Evolutionary conservation across 2,888 invertebrate genomes (phyloP), one percentile per base, ranked within the genome.

Genomic region (Leptopterna dolabrata): DNA sequence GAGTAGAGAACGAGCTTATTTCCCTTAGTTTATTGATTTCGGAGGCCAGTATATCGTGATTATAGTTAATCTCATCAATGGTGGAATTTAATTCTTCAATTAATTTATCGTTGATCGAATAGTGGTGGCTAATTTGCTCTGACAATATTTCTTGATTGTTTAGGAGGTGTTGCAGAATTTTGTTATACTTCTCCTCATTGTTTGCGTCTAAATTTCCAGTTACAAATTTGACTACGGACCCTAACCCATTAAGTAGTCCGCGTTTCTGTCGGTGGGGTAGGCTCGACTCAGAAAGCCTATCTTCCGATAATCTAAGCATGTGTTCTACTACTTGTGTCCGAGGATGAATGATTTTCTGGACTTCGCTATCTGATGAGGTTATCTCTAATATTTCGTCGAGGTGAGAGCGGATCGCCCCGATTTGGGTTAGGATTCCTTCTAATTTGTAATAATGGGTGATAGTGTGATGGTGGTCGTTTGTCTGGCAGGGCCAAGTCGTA

Each of bases 311-410:
- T 7, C 6, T 30, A 11, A 78, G 14, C 78, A 78, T 78, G 45
- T 78, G 78, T 6, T 78, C 19, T 41, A 78, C 19, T 6, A 78
- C 3, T 43, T n/a, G n/a, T n/a, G n/a, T n/a, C n/a, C n/a, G n/a
- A n/a, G n/a, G n/a, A n/a, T n/a, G n/a, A n/a, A n/a, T 78, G 78
- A 45, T n/a, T 78, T 78, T 16, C 41, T 78, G 78, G 24, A 78
- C 41, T 36, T 27, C 43, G 11, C 4, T 4, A 43, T 78, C 78
- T 36, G 36, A 6, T 4, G 7, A 7, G 27, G 41, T 78, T 13
- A 43, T 45, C 4, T 3, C 27, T 3, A 9, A 6, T 4, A 78
- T 78, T 78, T 78, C 78, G 19, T 78, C 43, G 14, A 41, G 3
- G n/a, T 78, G 78, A 11, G 41, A 4, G 30, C 27, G 7, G 19